These are phyloP conservation scores for Drosophila conformis DNA, from an alignment of 2,888 invertebrate genomes.

Conservation along the genomic window DNA sequence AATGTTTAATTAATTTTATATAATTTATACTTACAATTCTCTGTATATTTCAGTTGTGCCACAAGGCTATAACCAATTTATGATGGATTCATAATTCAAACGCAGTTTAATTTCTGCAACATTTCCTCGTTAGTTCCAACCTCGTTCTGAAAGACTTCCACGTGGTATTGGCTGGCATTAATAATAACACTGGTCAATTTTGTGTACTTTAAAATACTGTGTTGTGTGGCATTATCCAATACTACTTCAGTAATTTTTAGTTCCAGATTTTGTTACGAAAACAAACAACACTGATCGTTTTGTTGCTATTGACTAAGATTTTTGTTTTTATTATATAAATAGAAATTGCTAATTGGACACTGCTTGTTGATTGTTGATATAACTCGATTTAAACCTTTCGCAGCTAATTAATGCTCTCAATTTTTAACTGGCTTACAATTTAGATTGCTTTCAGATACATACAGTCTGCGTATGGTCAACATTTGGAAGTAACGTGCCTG, in stretches of 20 bases:
- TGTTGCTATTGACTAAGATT: constrained; percentile 49
- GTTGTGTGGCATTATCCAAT: neutral
- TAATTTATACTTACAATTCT: neutral
- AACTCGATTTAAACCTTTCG: constrained; percentile 50
- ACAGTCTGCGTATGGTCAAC: constrained; percentile 42
- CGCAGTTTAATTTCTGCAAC: neutral
- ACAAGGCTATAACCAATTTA: neutral
- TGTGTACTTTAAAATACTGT: constrained; percentile 14
- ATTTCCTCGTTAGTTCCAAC: neutral
- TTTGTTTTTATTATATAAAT: constrained; percentile 74
- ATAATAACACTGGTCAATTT: neutral
- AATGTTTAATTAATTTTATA: neutral
- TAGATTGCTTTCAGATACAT: constrained; percentile 70
- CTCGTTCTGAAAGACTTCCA: constrained; percentile 7
- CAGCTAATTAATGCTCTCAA: constrained; percentile 50
- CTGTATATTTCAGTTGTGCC: neutral
- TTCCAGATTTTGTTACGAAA: neutral
- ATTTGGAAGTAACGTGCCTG: constrained; percentile 28
- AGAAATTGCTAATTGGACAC: constrained; percentile 71
- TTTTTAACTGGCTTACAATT: constrained; percentile 63
- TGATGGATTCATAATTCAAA: neutral
- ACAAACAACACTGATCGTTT: constrained; percentile 28
- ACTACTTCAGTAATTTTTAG: constrained; percentile 29
- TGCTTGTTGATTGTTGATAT: constrained; percentile 51
- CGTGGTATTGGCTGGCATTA: constrained; percentile 23